Evolutionary conservation across 2,797 vertebrate genomes (phyloP).

Genomic region (Manis pentadactyla): DNA sequence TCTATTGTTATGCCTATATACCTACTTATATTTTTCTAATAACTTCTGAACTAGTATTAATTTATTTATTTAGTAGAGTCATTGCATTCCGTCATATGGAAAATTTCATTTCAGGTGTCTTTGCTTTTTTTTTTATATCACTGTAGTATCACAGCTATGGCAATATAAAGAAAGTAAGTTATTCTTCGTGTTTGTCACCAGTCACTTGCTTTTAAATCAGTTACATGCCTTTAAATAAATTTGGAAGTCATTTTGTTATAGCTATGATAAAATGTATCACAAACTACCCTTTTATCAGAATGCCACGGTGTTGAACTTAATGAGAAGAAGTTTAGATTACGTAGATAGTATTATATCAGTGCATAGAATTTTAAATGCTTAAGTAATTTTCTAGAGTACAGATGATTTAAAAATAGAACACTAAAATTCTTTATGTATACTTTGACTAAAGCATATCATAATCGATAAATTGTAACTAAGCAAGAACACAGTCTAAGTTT

Average conservation of each 20-base stretch:
- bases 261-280: constrained; percentile 37
- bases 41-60: constrained; percentile 55
- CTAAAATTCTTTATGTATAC: constrained; percentile 11
- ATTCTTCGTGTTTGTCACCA: constrained; percentile 68
- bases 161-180: constrained; percentile 77
- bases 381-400: constrained; percentile 35
- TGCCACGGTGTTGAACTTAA: constrained; percentile 28
- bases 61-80: constrained; percentile 58
- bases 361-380: constrained; percentile 51
- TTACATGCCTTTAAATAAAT: constrained; percentile 71
- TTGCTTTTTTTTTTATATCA: constrained; percentile 63
- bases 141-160: constrained; percentile 78
- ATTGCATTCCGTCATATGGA: constrained; percentile 61
- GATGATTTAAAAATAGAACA: constrained; percentile 29
- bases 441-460: background rate
- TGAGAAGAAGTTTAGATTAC: constrained; percentile 27
- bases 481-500: constrained; percentile 26
- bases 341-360: background rate
- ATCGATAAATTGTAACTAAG: constrained; percentile 30
- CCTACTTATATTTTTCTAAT: constrained; percentile 43
- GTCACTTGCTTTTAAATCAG: constrained; percentile 70
- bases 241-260: constrained; percentile 54
- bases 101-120: constrained; percentile 75
- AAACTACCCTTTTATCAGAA: background rate
- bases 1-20: constrained; percentile 48